Conservation (phyloP, 2,113 vertebrate species). For the Chaenocephalus aceratus region DNA sequence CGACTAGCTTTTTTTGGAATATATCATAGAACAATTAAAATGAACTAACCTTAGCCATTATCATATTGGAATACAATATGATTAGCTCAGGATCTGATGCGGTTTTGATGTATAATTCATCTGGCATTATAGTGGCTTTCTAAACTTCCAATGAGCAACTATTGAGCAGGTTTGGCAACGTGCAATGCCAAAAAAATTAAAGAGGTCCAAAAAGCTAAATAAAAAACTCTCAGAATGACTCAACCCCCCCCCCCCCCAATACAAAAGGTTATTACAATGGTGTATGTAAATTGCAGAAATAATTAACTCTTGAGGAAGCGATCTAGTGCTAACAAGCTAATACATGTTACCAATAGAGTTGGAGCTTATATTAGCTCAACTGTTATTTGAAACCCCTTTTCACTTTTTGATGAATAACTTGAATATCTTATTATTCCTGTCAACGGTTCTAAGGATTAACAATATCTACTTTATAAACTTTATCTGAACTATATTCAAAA, state of each 20-base stretch:
- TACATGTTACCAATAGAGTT: not conserved
- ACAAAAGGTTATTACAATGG: no score
- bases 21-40: not conserved
- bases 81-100: not conserved
- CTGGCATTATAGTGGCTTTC: no score
- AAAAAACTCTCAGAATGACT: no score
- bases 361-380: not conserved
- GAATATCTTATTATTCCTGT: slow-evolving; percentile 16
- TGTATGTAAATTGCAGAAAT: no score
- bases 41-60: not conserved
- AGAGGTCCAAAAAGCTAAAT: no score
- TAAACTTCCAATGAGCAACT: no score
- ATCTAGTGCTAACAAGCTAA: no score
- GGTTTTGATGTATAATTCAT: not conserved
- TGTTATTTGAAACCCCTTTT: not conserved
- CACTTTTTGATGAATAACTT: slow-evolving; percentile 2
- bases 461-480: slow-evolving; percentile 25
- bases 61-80: not conserved
- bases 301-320: no score
- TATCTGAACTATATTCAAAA: not conserved
- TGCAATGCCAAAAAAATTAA: no score
- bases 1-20: not conserved
- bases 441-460: slow-evolving; percentile 11
- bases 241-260: no score
- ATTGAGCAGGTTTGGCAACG: no score